Evolutionary conservation across 2,113 vertebrate genomes (phyloP).

Genomic region (Motacilla tschutschensis): DNA sequence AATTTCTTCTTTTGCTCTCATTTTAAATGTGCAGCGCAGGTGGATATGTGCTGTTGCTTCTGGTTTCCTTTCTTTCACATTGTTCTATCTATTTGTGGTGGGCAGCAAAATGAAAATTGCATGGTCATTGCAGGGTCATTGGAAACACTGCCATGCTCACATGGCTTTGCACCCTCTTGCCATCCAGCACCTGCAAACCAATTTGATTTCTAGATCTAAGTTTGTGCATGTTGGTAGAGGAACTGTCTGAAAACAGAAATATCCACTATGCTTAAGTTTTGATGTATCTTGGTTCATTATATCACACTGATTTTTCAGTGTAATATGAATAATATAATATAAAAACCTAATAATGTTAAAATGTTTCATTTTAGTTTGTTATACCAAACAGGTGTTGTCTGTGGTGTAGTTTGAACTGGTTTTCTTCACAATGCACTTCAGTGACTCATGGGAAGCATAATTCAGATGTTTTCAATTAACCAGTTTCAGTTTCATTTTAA

Average conservation of each 20-base stretch:
- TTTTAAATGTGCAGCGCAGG: not conserved
- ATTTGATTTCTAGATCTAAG: not conserved
- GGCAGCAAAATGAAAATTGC: not conserved
- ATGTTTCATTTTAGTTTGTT: not conserved
- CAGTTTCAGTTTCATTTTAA: not conserved
- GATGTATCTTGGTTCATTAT: not conserved
- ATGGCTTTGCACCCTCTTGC: accelerated
- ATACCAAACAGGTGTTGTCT: not conserved
- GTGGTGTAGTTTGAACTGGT: not conserved
- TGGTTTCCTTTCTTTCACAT: not conserved
- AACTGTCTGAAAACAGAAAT: not conserved
- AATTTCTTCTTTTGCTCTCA: not conserved
- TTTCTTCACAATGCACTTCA: not conserved
- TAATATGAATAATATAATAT: not conserved
- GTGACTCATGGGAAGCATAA: not conserved
- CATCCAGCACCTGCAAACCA: not conserved
- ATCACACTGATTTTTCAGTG: not conserved
- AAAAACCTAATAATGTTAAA: too few species aligned
- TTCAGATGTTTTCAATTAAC: not conserved
- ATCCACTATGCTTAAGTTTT: not conserved
- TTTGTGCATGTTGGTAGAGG: not conserved
- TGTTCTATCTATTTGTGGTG: not conserved
- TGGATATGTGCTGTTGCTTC: not conserved
- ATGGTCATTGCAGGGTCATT: not conserved
- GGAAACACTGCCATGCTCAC: not conserved